phyloP scores from a whole-genome alignment of 2,888 invertebrate genomes.

The Mythimna pallens region DNA sequence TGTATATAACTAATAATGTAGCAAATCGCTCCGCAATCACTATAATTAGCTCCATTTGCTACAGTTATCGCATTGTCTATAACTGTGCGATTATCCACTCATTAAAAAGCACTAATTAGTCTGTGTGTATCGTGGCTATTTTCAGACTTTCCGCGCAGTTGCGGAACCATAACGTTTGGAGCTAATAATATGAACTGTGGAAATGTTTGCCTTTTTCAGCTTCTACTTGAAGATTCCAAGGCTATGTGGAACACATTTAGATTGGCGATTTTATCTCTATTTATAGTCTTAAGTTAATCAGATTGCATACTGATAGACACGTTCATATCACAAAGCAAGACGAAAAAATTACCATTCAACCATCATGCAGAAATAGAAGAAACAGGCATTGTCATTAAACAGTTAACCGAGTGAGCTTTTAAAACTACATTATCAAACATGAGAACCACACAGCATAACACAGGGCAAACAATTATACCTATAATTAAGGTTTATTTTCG shows the following conservation, averaged over 20 bases:
- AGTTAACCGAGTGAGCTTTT: too few relatives aligned
- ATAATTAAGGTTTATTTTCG: too few relatives aligned
- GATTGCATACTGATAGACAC: too few relatives aligned
- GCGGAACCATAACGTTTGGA: conserved; percentile 22
- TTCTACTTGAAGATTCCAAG: conserved; percentile 9
- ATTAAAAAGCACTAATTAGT: conserved; percentile 24
- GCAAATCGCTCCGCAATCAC: conserved; percentile 15
- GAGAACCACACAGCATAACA: neutral
- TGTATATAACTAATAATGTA: neutral
- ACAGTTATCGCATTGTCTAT: conserved; percentile 30
- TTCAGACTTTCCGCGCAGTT: conserved; percentile 9
- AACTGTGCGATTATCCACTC: conserved; percentile 26
- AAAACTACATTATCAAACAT: too few relatives aligned
- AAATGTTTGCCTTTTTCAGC: conserved; percentile 24
- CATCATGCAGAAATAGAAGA: too few relatives aligned
- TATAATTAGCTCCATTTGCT: conserved; percentile 16
- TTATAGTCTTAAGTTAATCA: conserved; percentile 1
- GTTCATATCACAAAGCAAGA: too few relatives aligned
- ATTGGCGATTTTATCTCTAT: neutral
- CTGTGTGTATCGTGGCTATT: conserved; percentile 25
- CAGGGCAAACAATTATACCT: neutral
- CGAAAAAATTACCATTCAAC: too few relatives aligned
- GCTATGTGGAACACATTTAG: conserved; percentile 9
- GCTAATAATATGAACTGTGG: conserved; percentile 17
- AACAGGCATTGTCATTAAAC: too few relatives aligned